These are phyloP conservation scores for Centroberyx gerrardi DNA, from an alignment of 2,797 vertebrate genomes.

Conservation along the genomic window DNA sequence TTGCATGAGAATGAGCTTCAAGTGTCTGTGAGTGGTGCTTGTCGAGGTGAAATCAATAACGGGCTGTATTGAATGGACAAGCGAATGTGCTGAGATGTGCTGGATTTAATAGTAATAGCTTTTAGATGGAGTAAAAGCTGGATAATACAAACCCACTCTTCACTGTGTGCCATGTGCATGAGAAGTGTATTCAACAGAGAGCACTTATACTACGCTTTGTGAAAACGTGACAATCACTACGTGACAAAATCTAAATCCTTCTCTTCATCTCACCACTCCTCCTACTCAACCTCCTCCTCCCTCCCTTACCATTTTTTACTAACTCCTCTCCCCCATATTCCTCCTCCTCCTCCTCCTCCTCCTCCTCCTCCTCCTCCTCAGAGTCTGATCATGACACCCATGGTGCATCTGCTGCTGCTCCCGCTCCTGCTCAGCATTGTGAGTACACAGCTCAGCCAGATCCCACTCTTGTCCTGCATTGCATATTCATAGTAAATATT, in stretches of 20 bases:
- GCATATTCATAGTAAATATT: conserved; percentile 54
- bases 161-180: not conserved
- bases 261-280: conserved; percentile 33
- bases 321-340: conserved; percentile 23
- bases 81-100: not conserved
- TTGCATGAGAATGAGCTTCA: not conserved
- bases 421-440: conserved; percentile 76
- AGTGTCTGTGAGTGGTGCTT: conserved; percentile 2
- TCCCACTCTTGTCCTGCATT: conserved; percentile 41
- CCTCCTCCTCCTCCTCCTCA: conserved; percentile 37
- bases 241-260: conserved; percentile 21
- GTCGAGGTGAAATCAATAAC: conserved; percentile 46
- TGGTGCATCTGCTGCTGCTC: conserved; percentile 79
- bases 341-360: conserved; percentile 25
- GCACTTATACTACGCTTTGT: not conserved
- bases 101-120: conserved; percentile 8
- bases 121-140: not conserved
- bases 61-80: conserved; percentile 1
- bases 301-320: conserved; percentile 21
- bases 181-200: not conserved
- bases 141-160: not conserved
- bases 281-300: conserved; percentile 22
- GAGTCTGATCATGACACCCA: conserved; percentile 75
- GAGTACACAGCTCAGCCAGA: conserved; percentile 69
- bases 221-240: conserved; percentile 3